These are phyloP conservation scores for Ophiodon elongatus DNA, from an alignment of 2,113 vertebrate species.

Conservation along the genomic window DNA sequence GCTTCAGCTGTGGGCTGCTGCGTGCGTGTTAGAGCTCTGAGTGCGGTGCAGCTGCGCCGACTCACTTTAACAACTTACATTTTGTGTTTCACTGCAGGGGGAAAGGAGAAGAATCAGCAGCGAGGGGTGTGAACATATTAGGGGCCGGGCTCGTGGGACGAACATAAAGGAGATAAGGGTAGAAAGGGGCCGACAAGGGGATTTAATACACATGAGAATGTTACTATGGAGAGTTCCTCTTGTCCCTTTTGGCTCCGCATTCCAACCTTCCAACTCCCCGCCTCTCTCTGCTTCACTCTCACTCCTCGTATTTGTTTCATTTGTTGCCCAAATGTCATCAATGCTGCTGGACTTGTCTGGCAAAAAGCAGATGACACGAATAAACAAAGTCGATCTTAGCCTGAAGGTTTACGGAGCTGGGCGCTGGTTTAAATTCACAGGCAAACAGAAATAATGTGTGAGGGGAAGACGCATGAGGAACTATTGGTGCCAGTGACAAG, in stretches of 20 bases:
- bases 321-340: neutral
- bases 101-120: constrained; percentile 11
- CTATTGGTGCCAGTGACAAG: neutral
- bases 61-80: constrained; percentile 41
- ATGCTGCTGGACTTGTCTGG: neutral
- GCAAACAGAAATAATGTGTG: neutral
- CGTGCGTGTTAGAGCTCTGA: neutral
- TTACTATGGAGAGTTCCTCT: constrained; percentile 30
- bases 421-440: neutral
- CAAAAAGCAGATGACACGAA: neutral
- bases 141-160: constrained; percentile 10
- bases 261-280: constrained; percentile 11
- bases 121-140: constrained; percentile 36
- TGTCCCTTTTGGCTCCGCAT: constrained; percentile 9
- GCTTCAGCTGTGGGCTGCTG: constrained; percentile 29
- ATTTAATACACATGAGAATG: constrained; percentile 25
- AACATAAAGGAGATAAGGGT: constrained; percentile 33
- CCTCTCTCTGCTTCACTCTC: neutral
- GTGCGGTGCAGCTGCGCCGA: constrained; percentile 42
- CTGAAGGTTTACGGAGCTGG: neutral
- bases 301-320: neutral
- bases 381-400: neutral
- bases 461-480: neutral
- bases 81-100: constrained; percentile 35
- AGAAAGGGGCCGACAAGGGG: constrained; percentile 16